Evolutionary conservation across 2,888 invertebrate genomes (phyloP), one percentile per base, ranked within the genome.

Genomic region (Drosophila nigritarsus): DNA sequence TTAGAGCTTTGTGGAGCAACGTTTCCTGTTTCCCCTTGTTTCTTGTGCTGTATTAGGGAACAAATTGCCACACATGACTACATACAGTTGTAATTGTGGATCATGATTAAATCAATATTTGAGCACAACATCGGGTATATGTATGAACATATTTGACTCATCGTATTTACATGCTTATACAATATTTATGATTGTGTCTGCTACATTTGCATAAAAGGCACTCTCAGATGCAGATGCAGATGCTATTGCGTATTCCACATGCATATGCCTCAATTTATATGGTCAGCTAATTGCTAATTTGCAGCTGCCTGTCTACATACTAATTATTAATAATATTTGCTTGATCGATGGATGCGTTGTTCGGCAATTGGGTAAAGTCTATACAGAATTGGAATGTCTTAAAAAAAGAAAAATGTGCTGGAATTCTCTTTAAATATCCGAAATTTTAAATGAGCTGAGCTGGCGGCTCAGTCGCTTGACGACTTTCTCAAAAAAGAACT

Each of bases 401-500:
- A 7, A 24, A 45, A 24, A 45, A 24, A 24, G 24, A 24, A 45
- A 24, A 20, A 36, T 36, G 36, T 36, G 24, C 54, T 54, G 24
- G 55, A 38, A 55, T 38, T 55, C 27, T 38, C 27, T 55, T n/a
- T n/a, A 29, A 27, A 4, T 13, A 11, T 38, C 11, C 30, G 5
- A 34, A 36, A 27, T 11, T 34, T 15, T 6, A 24, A 36, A 36
- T 15, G 20, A 36, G 50, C 50, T 32, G 20, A 51, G 27, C n/a
- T 54, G 27, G 6, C 36, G 27, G 7, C 27, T 54, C 54, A 66
- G 53, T 80, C 30, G 77, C 68, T 78, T 72, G 82, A 84, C 82
- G 78, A 82, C 82, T 82, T 82, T 84, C 85, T 80, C 80, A 73
- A 61, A 38, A 69, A 59, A 66, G 27, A 59, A 50, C 40, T 68